Percentiles rank a stretch among this genome's conserved stretches.
Evolutionary conservation across 2,113 vertebrate genomes (phyloP).

Genomic region (Rhodinocichla rosea): DNA sequence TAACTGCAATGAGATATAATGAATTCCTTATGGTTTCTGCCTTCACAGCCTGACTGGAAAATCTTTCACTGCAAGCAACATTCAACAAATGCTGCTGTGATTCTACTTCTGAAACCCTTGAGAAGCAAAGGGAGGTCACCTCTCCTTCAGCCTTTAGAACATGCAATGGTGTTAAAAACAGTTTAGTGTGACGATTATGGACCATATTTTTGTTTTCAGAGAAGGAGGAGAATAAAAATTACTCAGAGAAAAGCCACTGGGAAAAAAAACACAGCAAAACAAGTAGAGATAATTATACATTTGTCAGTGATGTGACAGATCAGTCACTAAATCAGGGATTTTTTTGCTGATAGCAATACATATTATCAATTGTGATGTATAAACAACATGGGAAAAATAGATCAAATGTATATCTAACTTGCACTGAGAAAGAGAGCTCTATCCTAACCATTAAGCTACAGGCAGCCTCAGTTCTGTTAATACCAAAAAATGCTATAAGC

Average conservation of each 20-base stretch:
- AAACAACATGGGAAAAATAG: neutral
- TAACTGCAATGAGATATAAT: neutral
- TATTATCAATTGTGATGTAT: neutral
- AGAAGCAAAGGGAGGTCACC: neutral
- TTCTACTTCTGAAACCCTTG: neutral
- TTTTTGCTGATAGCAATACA: neutral
- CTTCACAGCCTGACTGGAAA: neutral
- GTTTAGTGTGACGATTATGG: neutral
- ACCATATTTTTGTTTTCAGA: neutral
- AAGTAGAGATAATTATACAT: neutral
- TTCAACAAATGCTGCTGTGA: neutral
- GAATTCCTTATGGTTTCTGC: neutral
- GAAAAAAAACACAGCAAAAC: neutral
- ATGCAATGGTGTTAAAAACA: neutral
- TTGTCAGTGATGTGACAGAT: neutral
- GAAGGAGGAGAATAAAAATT: neutral
- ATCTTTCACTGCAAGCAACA: neutral
- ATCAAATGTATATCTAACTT: neutral
- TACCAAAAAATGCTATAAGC: neutral
- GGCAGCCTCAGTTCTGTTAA: neutral
- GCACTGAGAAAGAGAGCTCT: neutral
- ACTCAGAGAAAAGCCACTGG: neutral
- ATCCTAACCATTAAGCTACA: neutral
- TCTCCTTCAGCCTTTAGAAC: neutral
- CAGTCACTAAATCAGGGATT: neutral